A percentile compares a stretch with the other conserved stretches of the same genome.
These are phyloP conservation scores for Ageneiosus marmoratus DNA, from an alignment of 2,113 vertebrate genomes.

Conservation along the genomic window DNA sequence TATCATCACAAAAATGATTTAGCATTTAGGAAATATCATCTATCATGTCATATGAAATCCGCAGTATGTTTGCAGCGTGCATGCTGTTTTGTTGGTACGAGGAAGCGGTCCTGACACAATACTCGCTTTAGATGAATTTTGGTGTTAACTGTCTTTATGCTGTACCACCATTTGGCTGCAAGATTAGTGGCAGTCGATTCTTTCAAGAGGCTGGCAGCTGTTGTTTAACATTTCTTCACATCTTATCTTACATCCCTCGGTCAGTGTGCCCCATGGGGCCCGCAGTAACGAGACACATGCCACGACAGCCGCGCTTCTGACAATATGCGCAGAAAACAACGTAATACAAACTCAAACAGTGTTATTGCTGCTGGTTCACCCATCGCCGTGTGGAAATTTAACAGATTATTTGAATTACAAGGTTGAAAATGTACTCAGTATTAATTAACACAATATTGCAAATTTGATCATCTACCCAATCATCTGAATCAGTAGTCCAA, in stretches of 20 bases:
- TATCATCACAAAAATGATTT: not conserved
- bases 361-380: not conserved
- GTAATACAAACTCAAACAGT: conserved; percentile 14
- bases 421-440: not conserved
- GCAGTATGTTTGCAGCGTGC: not conserved
- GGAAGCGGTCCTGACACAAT: conserved; percentile 7
- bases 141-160: conserved; percentile 22
- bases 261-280: conserved; percentile 42
- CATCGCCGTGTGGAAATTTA: not conserved
- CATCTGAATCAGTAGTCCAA: not conserved
- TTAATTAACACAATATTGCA: not conserved
- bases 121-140: conserved; percentile 26
- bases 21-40: conserved; percentile 10
- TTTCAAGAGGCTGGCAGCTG: conserved; percentile 62
- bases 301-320: conserved; percentile 44
- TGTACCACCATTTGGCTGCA: conserved; percentile 39
- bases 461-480: not conserved
- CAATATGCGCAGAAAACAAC: conserved; percentile 34
- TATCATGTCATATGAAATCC: not conserved
- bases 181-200: conserved; percentile 34
- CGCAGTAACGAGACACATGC: conserved; percentile 50
- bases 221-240: conserved; percentile 66
- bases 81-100: conserved; percentile 6
- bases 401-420: not conserved
- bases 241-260: conserved; percentile 61